These are phyloP conservation scores for Echiichthys vipera DNA, from an alignment of 2,797 vertebrate genomes.

Conservation along the genomic window DNA sequence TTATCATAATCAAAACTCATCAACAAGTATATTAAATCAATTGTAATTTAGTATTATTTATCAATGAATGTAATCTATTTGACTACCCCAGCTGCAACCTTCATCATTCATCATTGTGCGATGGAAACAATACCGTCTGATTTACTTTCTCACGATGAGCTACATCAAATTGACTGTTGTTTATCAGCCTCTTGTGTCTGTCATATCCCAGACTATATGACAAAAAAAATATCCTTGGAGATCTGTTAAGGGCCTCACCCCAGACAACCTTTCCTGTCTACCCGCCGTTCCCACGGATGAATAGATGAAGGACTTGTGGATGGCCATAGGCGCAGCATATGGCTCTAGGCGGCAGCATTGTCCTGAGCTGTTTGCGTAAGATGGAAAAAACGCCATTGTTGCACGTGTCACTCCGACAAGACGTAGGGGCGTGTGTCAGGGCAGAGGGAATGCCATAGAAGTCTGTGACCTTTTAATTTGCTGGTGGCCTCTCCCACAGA, in stretches of 20 bases:
- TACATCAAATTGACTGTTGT: constrained; percentile 25
- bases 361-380: constrained; percentile 70
- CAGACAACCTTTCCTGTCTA: constrained; percentile 70
- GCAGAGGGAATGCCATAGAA: constrained; percentile 66
- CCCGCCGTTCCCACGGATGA: constrained; percentile 76
- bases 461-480: constrained; percentile 74
- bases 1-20: constrained; percentile 6
- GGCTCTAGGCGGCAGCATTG: constrained; percentile 78
- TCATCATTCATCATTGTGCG: constrained; percentile 10
- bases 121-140: constrained; percentile 42
- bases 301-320: constrained; percentile 61
- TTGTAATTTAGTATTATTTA: neutral
- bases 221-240: constrained; percentile 45
- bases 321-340: constrained; percentile 76
- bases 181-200: constrained; percentile 37
- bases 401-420: constrained; percentile 74
- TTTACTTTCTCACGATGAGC: constrained; percentile 52
- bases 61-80: constrained; percentile 14
- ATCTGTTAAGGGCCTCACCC: constrained; percentile 55
- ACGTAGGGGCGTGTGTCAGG: constrained; percentile 70
- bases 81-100: constrained; percentile 8
- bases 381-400: constrained; percentile 72
- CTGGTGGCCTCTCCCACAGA: constrained; percentile 81
- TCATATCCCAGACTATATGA: constrained; percentile 55
- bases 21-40: neutral